Base-by-base conservation (phyloP, 2,113 vertebrate genomes). In the Periophthalmus modestus region DNA sequence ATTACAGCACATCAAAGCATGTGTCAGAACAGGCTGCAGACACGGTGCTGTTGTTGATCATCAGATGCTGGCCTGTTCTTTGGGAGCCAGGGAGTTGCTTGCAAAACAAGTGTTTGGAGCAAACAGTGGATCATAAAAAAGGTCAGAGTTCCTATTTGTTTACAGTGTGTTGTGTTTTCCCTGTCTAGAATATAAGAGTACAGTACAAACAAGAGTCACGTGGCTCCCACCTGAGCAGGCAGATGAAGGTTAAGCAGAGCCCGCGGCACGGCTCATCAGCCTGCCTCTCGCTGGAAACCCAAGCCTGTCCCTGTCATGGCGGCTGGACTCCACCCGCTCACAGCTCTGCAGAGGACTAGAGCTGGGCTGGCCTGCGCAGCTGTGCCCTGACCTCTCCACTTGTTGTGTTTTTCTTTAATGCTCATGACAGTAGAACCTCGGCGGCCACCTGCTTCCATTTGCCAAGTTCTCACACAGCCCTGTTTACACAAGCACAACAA, bases 401-500 rank as follows among this genome's bases (percentile, higher is more conserved):
- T 78, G 78, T 81, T 85, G 75, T 88, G 85, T 85, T 90, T 86
- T 84, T 78, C 89, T 87, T 86, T 83, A 92, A 91, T 75, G 85
- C 90, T 91, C 88, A 69, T 85, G 89, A 89, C 89, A 82, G 90
- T 83, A 86, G 80, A 89, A 86, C 88, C 83, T 90, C 86, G 52
- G 81, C 70, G 39, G 85, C 88, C 93, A 93, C 91, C 90, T 94
- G 93, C 91, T 91, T 81, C 47, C 7, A 87, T 89, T 87, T 77
- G 46, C 80, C 55, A 2, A 47, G 82, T 89, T 93, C 91, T 93
- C 92, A 93, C 89, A 89, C 87, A 74, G 79, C 71, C 87, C 66
- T 93, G 91, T 93, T 93, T 91, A 94, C 91, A 91, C 82, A 91
- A 88, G 90, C 88, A 36, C 88, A 91, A 94, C 91, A 94, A 91